Conservation (phyloP, 2,797 vertebrate species). For the Dipus sagitta region DNA sequence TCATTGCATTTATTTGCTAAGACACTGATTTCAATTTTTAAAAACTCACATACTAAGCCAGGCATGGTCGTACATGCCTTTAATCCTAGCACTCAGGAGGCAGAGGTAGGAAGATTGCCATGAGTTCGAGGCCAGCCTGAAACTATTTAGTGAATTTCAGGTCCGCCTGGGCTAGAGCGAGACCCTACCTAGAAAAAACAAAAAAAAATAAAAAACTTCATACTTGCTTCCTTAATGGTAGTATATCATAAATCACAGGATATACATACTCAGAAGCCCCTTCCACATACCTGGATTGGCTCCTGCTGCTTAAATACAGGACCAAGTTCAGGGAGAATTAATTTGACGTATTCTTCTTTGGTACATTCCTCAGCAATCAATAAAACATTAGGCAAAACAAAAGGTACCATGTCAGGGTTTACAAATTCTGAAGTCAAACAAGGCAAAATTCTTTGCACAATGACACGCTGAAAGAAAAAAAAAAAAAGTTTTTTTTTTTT, state of each 20-base stretch:
- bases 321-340: conserved; percentile 96
- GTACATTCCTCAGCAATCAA: conserved; percentile 98
- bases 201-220: neutral
- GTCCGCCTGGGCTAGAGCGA: no score
- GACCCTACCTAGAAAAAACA: no score
- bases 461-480: conserved; percentile 92
- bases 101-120: no score
- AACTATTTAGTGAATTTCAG: no score
- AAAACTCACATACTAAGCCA: neutral
- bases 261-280: conserved; percentile 13
- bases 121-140: no score
- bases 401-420: conserved; percentile 99
- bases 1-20: conserved; percentile 51
- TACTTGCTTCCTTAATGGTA: neutral
- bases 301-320: conserved; percentile 99
- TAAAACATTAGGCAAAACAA: conserved; percentile 97
- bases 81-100: no score
- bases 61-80: no score
- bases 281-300: conserved; percentile 94
- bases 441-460: conserved; percentile 96
- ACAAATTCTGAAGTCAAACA: conserved; percentile 96
- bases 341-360: conserved; percentile 96
- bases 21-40: conserved; percentile 36
- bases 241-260: neutral
- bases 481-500: neutral